A percentile compares a stretch with the other conserved stretches of the same genome.
Conservation (phyloP, 2,888 invertebrate species). For the Perithous albicinctus region DNA sequence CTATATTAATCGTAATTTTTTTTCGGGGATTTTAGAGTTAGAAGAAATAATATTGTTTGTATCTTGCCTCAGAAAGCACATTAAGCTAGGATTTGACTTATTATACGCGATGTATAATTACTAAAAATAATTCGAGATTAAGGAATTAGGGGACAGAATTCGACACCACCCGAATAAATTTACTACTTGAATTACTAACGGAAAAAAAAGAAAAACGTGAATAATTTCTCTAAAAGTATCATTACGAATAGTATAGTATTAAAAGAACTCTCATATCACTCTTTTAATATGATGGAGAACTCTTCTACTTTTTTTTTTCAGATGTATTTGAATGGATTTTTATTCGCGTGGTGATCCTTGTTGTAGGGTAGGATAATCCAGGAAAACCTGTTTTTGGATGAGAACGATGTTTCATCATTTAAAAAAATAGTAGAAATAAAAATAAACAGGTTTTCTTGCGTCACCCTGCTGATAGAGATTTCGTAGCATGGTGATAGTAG, state of each 20-base stretch:
- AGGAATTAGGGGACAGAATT: not conserved
- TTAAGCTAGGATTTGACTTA: constrained; percentile 7
- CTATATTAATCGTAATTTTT: constrained; percentile 10
- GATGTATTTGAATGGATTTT: not conserved
- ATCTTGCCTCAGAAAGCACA: constrained; percentile 7
- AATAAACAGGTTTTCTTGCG: too few species aligned
- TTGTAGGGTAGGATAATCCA: too few species aligned
- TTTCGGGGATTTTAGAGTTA: not conserved
- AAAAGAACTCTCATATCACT: not conserved
- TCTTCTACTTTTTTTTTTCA: not conserved
- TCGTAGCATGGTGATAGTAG: constrained; percentile 31
- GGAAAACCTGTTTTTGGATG: too few species aligned
- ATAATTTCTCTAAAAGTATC: not conserved
- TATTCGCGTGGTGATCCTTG: constrained; percentile 1
- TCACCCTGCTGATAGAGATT: not conserved
- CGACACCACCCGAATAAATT: not conserved
- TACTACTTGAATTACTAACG: not conserved
- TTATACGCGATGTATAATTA: not conserved
- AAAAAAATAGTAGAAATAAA: too few species aligned
- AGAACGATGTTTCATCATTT: too few species aligned
- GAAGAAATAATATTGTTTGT: constrained; percentile 12
- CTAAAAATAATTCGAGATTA: constrained; percentile 4
- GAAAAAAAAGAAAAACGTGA: not conserved
- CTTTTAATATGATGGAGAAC: not conserved
- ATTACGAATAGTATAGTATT: not conserved